Evolutionary conservation across 1,140 invertebrate genomes (phyloP).

Genomic region (Elymnias hypermnestra): DNA sequence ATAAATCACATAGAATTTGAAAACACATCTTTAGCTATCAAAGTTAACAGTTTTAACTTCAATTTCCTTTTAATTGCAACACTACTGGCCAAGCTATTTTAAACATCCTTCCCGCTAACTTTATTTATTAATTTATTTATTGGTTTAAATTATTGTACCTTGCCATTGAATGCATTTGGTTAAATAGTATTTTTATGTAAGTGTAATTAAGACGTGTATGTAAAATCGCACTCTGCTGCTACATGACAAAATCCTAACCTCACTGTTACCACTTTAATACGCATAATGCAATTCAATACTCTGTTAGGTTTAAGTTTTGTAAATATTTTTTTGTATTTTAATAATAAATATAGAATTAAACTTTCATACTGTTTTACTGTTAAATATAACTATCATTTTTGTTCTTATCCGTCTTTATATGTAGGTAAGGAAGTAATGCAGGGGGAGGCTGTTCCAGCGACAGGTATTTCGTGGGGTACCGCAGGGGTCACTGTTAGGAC

Average conservation of each 20-base stretch:
- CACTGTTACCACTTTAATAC: conserved; percentile 54
- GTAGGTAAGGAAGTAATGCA: no score
- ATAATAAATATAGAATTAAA: conserved; percentile 57
- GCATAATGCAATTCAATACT: conserved; percentile 68
- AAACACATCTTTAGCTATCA: conserved; percentile 2
- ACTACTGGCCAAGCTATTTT: conserved; percentile 27
- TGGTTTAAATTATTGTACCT: conserved; percentile 55
- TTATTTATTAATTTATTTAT: conserved; percentile 63
- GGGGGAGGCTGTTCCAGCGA: no score
- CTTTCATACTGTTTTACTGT: no score
- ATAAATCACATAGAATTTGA: conserved; percentile 49
- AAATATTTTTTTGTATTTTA: conserved; percentile 64
- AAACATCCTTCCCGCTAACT: conserved; percentile 19
- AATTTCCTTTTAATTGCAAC: conserved; percentile 7
- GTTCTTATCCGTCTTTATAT: no score
- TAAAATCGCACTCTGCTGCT: conserved; percentile 6
- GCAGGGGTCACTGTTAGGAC: no score
- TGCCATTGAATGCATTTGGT: conserved; percentile 70
- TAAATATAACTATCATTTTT: no score
- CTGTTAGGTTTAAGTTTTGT: conserved; percentile 63
- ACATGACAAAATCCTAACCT: conserved; percentile 8
- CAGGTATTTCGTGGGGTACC: no score
- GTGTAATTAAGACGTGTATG: conserved; percentile 7
- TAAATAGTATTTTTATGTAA: conserved; percentile 18
- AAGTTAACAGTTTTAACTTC: background rate